phyloP scores from a whole-genome alignment of 2,888 invertebrate genomes.

The Hemithea aestivaria region DNA sequence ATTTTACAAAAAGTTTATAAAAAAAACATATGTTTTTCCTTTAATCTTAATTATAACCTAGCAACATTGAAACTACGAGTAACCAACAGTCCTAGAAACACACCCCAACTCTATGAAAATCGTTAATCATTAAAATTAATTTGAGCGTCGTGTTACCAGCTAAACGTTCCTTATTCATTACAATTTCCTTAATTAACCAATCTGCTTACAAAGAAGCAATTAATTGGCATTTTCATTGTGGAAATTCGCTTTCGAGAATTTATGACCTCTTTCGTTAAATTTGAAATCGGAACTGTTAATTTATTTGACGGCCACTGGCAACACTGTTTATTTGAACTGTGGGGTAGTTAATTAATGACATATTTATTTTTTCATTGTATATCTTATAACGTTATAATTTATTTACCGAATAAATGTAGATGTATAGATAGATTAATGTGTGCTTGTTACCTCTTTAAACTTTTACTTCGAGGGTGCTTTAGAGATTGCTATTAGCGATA shows the following conservation, averaged over 20 bases:
- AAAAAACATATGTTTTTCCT: too few relatives aligned
- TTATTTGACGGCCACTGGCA: constrained; percentile 32
- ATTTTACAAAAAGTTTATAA: too few relatives aligned
- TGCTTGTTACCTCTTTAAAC: too few relatives aligned
- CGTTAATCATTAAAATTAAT: constrained; percentile 77
- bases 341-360: too few relatives aligned
- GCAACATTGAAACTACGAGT: too few relatives aligned
- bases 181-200: constrained; percentile 76
- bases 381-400: too few relatives aligned
- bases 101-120: constrained; percentile 46
- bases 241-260: constrained; percentile 48
- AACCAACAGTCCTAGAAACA: too few relatives aligned
- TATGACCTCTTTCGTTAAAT: constrained; percentile 52
- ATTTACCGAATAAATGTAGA: too few relatives aligned
- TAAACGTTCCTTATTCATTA: constrained; percentile 72
- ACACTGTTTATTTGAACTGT: constrained; percentile 23
- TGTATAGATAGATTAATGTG: too few relatives aligned
- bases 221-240: constrained; percentile 72
- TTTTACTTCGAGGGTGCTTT: too few relatives aligned
- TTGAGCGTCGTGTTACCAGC: constrained; percentile 63
- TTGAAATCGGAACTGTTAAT: constrained; percentile 47
- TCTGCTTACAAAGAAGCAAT: constrained; percentile 76
- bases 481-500: too few relatives aligned
- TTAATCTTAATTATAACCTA: too few relatives aligned
- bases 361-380: neutral